Evolutionary conservation across 2,888 invertebrate species (phyloP).

Genomic region (Pristionchus fissidentatus): DNA sequence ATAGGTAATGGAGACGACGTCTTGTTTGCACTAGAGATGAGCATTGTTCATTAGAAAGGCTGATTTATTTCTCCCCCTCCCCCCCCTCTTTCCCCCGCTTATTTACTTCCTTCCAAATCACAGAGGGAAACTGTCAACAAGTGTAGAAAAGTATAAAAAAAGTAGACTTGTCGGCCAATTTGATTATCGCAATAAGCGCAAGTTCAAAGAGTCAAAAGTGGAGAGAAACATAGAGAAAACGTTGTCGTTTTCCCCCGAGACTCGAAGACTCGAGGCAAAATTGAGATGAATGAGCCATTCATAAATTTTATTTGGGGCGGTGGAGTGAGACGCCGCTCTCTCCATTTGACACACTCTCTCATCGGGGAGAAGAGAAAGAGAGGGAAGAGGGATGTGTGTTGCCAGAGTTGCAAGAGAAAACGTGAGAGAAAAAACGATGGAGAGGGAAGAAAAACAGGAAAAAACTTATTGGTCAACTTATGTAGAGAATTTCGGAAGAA

Average conservation of each 20-base stretch:
- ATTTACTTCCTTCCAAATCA: neutral
- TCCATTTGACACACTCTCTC: neutral
- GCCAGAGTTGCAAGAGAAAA: too few species aligned
- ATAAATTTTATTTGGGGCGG: neutral
- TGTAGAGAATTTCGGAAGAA: neutral
- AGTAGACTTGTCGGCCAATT: neutral
- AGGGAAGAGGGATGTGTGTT: neutral
- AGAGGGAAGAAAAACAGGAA: neutral
- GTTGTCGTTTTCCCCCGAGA: too few species aligned
- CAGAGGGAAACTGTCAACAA: neutral
- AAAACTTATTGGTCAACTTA: neutral
- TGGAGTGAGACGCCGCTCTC: neutral
- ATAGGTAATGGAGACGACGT: slow-evolving; percentile 20
- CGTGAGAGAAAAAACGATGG: too few species aligned
- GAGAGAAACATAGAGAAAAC: slow-evolving; percentile 8
- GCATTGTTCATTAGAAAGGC: slow-evolving; percentile 1
- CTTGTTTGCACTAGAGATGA: slow-evolving; percentile 6
- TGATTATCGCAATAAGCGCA: neutral
- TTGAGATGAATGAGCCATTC: too few species aligned
- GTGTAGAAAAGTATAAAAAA: neutral
- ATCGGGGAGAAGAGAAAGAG: neutral
- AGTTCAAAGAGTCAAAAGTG: too few species aligned
- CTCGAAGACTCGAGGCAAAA: too few species aligned
- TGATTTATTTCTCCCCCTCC: neutral
- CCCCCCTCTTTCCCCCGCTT: neutral